These are phyloP conservation scores for Hipposideros larvatus DNA, from an alignment of 2,797 vertebrate genomes.

Conservation along the genomic window DNA sequence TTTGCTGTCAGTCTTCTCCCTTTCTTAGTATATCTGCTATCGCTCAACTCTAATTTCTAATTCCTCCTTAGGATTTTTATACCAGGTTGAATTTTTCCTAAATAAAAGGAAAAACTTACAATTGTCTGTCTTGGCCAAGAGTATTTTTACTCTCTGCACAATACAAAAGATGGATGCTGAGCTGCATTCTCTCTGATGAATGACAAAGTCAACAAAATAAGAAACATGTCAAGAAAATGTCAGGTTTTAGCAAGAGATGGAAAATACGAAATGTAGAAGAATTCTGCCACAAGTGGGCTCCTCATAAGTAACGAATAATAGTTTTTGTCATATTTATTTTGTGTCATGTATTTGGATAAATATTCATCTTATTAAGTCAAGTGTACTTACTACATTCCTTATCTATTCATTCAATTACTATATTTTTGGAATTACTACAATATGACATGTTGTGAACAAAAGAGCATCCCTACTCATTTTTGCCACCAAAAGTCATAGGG, in stretches of 20 bases:
- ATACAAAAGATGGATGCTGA: constrained; percentile 20
- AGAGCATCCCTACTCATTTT: not conserved
- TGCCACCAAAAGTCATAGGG: not conserved
- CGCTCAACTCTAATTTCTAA: constrained; percentile 36
- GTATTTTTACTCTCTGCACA: constrained; percentile 25
- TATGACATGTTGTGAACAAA: not conserved
- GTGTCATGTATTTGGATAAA: not conserved
- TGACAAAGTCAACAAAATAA: constrained; percentile 63
- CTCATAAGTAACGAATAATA: not conserved
- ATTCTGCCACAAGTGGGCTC: not conserved
- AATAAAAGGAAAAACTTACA: constrained; percentile 45
- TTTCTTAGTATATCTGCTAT: constrained; percentile 17
- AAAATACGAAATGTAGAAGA: not conserved
- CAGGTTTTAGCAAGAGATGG: not conserved
- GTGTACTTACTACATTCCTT: not conserved
- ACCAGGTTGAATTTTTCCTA: not conserved
- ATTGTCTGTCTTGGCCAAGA: not conserved
- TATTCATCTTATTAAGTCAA: not conserved
- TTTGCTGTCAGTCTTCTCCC: not conserved
- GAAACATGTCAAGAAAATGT: constrained; percentile 43
- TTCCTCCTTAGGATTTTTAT: constrained; percentile 41
- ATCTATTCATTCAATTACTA: not conserved
- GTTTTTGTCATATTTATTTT: not conserved
- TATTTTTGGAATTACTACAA: not conserved
- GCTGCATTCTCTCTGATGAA: constrained; percentile 27